Base-by-base conservation (phyloP, 2,797 vertebrate genomes). In the Botia almorhae region DNA sequence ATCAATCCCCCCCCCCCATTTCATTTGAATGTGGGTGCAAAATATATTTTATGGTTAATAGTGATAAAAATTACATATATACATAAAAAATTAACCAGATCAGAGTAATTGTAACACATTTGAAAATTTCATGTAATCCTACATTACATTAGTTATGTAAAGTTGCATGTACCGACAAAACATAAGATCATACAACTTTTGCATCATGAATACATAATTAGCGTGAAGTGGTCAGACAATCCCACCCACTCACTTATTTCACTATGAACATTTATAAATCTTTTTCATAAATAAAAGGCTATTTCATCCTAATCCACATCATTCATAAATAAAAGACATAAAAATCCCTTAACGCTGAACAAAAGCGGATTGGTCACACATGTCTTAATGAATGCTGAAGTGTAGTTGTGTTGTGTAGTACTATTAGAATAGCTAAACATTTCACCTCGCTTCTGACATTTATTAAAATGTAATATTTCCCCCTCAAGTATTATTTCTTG, bases 11-110 rank as follows among this genome's bases (percentile, higher is more conserved):
- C 70, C 92, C 92, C 91, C 90, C 81, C 92, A 93, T 72, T 80
- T 93, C 92, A 92, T 89, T 94, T 91, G 93, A 93, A 94, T 91
- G 90, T 93, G 73, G 92, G 89, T 91, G 93, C 92, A 89, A 87
- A 91, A 94, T 92, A 78, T 74, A 83, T 94, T 94, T 95, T 95
- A 92, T 94, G 92, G 92, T 92, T 93, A 90, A 89, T 92, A 93
- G 90, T 93, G 91, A 92, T 94, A 91, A 93, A 92, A 26, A 94
- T 95, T 95, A 94, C 92, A 94, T 93, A 93, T 93, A 91, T 94
- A 95, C 94, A 95, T 91, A 71, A 81, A 65, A 71, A 82, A 29
- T 78, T 72, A 46, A 69, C 90, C 91, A 93, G 89, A 93, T 92
- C 93, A 93, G 91, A 92, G 89, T 83, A 89, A 87, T 5, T 86